Evolutionary conservation across 1,140 invertebrate species (phyloP).

Genomic region (Ganaspis sp.): DNA sequence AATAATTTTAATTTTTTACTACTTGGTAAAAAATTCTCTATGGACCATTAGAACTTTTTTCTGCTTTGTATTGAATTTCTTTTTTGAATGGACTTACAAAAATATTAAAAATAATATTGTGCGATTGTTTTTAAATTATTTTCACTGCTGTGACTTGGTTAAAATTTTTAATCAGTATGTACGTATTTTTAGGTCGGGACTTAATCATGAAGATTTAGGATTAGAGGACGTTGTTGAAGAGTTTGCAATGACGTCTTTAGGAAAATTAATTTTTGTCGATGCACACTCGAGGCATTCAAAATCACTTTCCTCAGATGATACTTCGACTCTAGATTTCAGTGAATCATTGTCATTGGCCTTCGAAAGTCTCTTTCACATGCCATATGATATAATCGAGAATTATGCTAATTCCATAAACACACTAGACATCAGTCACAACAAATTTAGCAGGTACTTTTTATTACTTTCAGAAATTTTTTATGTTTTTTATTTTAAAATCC

Average conservation of each 20-base stretch:
- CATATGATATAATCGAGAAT: constrained; percentile 68
- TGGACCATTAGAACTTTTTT: too few species aligned
- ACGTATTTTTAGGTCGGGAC: constrained; percentile 58
- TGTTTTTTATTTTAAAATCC: too few species aligned
- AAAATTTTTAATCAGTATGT: not conserved
- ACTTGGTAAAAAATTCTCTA: too few species aligned
- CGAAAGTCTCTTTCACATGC: constrained; percentile 70
- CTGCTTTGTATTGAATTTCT: too few species aligned
- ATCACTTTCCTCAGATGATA: constrained; percentile 48
- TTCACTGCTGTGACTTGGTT: not conserved
- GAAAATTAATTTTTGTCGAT: constrained; percentile 72
- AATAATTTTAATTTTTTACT: too few species aligned
- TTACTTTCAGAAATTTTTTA: not conserved
- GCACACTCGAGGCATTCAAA: constrained; percentile 62
- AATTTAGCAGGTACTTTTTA: constrained; percentile 79
- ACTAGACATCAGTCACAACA: constrained; percentile 84
- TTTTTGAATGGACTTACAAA: too few species aligned
- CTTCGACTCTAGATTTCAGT: constrained; percentile 46
- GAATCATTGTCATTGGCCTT: constrained; percentile 68
- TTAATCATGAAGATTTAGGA: constrained; percentile 58
- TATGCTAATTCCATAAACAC: constrained; percentile 71
- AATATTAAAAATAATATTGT: too few species aligned
- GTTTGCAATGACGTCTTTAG: constrained; percentile 73
- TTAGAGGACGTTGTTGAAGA: constrained; percentile 60
- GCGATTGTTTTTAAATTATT: too few species aligned